phyloP scores from a whole-genome alignment of 2,797 vertebrate species.

The Sebastes baramenuke region DNA sequence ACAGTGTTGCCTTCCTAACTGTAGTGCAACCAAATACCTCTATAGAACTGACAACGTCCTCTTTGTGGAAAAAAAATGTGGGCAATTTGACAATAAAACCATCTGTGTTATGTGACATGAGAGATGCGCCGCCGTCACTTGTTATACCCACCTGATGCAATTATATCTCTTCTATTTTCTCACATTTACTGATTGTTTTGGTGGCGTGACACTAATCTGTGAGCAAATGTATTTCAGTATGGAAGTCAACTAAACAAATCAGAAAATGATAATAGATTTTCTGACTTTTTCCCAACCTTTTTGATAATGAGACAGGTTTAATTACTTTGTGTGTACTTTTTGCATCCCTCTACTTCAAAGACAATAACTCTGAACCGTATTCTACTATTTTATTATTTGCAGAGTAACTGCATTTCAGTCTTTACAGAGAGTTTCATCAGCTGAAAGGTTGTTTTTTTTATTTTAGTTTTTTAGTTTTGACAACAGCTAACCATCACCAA shows the following conservation, averaged over 20 bases:
- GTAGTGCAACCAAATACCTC: background rate
- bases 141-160: background rate
- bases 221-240: background rate
- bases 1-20: background rate
- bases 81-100: background rate
- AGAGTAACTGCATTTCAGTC: background rate
- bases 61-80: background rate
- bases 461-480: background rate
- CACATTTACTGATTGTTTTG: background rate
- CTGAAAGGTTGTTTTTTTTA: background rate
- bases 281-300: background rate
- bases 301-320: background rate
- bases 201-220: background rate
- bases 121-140: background rate
- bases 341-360: background rate
- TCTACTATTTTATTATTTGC: background rate
- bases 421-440: background rate
- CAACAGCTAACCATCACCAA: background rate
- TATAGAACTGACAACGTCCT: background rate
- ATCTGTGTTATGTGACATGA: slow-evolving; percentile 3
- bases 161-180: background rate
- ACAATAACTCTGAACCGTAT: background rate
- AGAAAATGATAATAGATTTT: background rate
- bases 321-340: background rate
- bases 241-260: background rate